Evolutionary conservation across 1,140 invertebrate species (phyloP).

Genomic region (Ceratina calcarata): DNA sequence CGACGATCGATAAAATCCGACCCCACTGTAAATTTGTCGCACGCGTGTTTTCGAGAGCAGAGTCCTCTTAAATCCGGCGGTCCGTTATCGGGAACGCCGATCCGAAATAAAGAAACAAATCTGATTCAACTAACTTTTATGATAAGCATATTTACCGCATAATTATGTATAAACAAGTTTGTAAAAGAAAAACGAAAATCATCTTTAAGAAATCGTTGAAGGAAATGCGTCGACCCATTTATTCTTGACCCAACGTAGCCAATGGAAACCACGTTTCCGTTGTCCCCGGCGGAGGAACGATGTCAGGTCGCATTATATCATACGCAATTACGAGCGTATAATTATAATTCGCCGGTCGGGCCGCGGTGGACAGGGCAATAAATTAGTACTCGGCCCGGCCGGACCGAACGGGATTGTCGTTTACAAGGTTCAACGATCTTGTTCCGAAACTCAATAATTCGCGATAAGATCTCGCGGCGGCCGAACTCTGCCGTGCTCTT

Average conservation of each 20-base stretch:
- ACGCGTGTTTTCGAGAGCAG: neutral
- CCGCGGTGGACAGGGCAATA: constrained; percentile 31
- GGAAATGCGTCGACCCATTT: neutral
- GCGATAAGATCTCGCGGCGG: constrained; percentile 32
- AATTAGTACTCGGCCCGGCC: constrained; percentile 29
- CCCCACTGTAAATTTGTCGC: constrained; percentile 49
- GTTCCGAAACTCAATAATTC: constrained; percentile 49
- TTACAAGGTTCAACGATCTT: constrained; percentile 48
- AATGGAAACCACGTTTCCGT: neutral
- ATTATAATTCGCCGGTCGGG: constrained; percentile 35
- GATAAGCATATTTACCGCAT: too few relatives aligned
- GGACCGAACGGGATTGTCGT: constrained; percentile 34
- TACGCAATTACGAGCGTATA: constrained; percentile 38
- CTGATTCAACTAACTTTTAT: too few relatives aligned
- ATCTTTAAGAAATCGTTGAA: neutral
- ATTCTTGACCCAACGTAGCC: neutral
- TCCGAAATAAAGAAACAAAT: constrained; percentile 5
- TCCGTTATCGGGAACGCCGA: constrained; percentile 43
- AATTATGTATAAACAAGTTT: neutral
- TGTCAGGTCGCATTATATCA: constrained; percentile 26
- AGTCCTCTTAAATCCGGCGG: constrained; percentile 24
- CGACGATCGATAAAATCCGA: constrained; percentile 37
- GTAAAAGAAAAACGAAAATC: neutral
- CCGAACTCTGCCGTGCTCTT: neutral
- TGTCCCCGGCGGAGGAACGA: neutral